Evolutionary conservation across 2,888 invertebrate genomes (phyloP).

Genomic region (Aleiodes testaceus): DNA sequence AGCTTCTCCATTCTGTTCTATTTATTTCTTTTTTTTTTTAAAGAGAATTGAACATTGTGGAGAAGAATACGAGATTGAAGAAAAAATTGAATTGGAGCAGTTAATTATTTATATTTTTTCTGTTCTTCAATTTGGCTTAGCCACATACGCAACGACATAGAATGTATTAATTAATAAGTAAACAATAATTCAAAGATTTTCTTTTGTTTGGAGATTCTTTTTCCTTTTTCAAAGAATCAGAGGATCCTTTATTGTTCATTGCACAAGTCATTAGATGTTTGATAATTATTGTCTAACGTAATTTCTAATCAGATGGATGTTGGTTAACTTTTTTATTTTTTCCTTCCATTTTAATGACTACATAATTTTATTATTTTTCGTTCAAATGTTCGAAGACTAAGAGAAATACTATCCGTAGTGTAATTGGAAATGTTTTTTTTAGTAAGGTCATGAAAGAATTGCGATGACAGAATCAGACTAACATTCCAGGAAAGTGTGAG

Average conservation of each 20-base stretch:
- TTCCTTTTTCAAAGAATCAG: slow-evolving; percentile 31
- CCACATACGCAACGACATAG: not conserved
- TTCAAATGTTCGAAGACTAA: slow-evolving; percentile 19
- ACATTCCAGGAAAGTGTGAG: slow-evolving; percentile 19
- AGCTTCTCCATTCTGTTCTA: slow-evolving; percentile 23
- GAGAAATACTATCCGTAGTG: slow-evolving; percentile 4
- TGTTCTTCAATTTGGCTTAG: slow-evolving; percentile 6
- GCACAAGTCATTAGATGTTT: slow-evolving; percentile 49
- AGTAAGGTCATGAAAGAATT: slow-evolving; percentile 22
- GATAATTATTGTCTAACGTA: slow-evolving; percentile 53
- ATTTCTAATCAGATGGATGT: slow-evolving; percentile 48
- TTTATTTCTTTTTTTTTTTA: slow-evolving; percentile 31
- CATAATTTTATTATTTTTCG: slow-evolving; percentile 1
- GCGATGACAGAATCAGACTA: not conserved
- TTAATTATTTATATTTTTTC: not conserved
- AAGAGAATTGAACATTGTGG: not conserved
- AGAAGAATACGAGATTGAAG: slow-evolving; percentile 2
- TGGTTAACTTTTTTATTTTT: not conserved
- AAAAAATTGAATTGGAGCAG: slow-evolving; percentile 2
- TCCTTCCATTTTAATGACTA: not conserved
- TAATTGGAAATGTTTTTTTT: not conserved
- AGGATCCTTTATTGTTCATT: slow-evolving; percentile 43
- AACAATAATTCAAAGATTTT: not conserved
- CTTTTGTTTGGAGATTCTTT: not conserved
- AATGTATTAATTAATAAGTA: not conserved